Evolutionary conservation across 2,797 vertebrate genomes (phyloP).

Genomic region (Acanthis flammea): DNA sequence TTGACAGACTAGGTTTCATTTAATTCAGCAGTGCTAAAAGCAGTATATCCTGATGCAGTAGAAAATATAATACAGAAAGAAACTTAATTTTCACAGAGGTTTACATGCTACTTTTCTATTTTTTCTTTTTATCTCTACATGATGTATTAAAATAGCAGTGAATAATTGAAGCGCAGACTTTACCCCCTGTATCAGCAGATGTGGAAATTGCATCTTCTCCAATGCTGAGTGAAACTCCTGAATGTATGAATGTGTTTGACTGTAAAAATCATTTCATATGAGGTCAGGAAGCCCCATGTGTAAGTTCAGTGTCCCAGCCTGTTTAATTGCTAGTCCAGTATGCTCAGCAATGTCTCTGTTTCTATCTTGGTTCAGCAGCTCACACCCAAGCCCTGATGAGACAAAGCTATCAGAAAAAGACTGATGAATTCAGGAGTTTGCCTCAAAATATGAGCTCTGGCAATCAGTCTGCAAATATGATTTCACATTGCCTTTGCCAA

Average conservation of each 20-base stretch:
- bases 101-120: neutral
- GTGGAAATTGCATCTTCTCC: neutral
- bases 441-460: neutral
- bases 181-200: neutral
- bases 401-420: neutral
- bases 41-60: neutral
- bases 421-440: neutral
- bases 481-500: neutral
- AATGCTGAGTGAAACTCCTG: neutral
- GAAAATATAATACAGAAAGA: neutral
- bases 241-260: neutral
- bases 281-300: neutral
- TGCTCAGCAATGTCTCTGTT: neutral
- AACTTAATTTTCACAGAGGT: neutral
- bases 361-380: neutral
- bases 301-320: neutral
- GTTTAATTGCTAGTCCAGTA: neutral
- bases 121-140: neutral
- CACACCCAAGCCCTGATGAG: neutral
- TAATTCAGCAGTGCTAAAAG: neutral
- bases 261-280: neutral
- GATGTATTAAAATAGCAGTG: neutral
- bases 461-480: neutral
- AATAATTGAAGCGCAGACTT: neutral
- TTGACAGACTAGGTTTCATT: neutral